Base-by-base conservation (phyloP, 2,797 vertebrate species). In the Carduelis carduelis region DNA sequence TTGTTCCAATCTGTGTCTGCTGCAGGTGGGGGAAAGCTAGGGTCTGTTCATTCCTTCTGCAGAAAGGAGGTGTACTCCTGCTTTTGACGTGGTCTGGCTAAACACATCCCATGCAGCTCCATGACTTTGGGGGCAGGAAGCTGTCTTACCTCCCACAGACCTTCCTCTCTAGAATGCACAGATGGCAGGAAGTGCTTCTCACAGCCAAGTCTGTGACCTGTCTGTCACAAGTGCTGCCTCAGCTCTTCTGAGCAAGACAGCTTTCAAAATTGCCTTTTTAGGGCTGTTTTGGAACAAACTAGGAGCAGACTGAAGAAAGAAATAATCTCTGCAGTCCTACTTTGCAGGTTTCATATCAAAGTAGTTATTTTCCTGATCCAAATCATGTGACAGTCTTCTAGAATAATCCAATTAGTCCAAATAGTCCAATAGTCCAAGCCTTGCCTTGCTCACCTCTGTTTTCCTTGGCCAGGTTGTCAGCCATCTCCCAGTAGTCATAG, bases 401-500 rank as follows among this genome's bases (percentile, higher is more conserved):
- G 61, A 57, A 47, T 0, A 57, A 50, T 9, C 60, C 39, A 39
- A 14, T 39, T 39, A 39, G 39, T 39, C 37, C 37, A 39, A 39
- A 39, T 39, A 39, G 37, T 39, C 39, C 39, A 39, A 39, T 39
- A 39, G 39, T 39, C 34, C 14, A 5, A 60, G 47, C 47, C 65
- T 72, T 63, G 75, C 41, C 28, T 72, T 1, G 22, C 97, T 46
- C 56, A 99, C 99, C 99, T 98, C 98, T 98, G 95, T 99, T 99
- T 77, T 99, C 99, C 98, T 99, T 99, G 96, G 99, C 98, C 30
- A 99, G 98, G 97, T 98, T 99, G 97, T 99, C 99, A 17, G 99
- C 99, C 97, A 99, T 98, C 98, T 99, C 99, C 99, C 99, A 99
- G 98, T 99, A 99, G 97, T 99, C 99, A 8, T 99, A 99, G 97